phyloP scores from a whole-genome alignment of 35 echinoderm and acorn worm genomes.

The Stichopus chloronotus region DNA sequence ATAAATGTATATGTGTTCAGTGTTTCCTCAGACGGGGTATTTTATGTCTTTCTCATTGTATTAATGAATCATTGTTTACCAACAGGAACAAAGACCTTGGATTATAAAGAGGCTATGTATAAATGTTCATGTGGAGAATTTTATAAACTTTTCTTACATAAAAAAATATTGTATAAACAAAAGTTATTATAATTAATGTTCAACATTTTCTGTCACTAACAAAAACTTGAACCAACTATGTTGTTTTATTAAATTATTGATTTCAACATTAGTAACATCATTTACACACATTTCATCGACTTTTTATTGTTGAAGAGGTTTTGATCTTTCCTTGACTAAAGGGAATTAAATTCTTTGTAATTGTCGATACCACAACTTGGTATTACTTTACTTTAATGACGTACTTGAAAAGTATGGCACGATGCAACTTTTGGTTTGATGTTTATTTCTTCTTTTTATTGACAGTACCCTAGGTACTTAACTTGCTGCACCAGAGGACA shows the following conservation, averaged over 20 bases:
- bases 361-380: neutral
- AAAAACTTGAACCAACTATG: neutral
- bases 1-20: constrained; percentile 2
- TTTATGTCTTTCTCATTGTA: constrained; percentile 7
- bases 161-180: no score
- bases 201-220: neutral
- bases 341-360: neutral
- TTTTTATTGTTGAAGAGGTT: neutral
- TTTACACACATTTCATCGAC: neutral
- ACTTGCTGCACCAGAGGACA: no score
- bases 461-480: neutral
- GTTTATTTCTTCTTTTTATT: neutral
- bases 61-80: constrained; percentile 7
- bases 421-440: neutral
- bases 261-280: neutral
- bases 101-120: constrained; percentile 3
- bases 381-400: neutral
- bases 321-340: neutral
- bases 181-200: no score
- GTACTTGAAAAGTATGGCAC: neutral
- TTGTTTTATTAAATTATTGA: neutral
- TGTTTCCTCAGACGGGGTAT: constrained; percentile 2
- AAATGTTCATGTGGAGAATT: neutral
- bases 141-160: neutral
- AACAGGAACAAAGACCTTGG: neutral